phyloP scores from a whole-genome alignment of 2,888 invertebrate species.

The Drosophila kokeensis region DNA sequence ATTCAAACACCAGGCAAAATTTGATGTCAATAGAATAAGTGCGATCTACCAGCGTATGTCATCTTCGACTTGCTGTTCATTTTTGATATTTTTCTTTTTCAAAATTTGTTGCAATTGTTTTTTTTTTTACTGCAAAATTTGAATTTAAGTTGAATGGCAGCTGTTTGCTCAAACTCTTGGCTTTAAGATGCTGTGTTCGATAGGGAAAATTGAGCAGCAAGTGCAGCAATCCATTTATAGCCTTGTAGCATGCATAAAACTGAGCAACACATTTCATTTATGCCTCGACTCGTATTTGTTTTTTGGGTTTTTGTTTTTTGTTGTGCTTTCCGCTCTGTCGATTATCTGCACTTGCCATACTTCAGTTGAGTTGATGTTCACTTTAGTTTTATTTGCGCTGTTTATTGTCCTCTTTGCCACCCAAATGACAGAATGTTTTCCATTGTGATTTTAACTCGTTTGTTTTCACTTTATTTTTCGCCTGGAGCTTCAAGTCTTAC shows the following conservation, averaged over 20 bases:
- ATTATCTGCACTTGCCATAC: conserved; percentile 30
- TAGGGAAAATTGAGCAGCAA: too few species aligned
- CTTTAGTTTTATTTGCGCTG: conserved; percentile 19
- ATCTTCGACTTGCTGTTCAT: rapidly evolving
- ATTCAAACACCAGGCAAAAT: not conserved
- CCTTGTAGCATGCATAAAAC: not conserved
- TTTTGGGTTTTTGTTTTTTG: not conserved
- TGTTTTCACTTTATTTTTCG: conserved; percentile 2
- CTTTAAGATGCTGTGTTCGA: not conserved
- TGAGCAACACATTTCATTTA: conserved; percentile 22
- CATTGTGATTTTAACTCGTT: conserved; percentile 7
- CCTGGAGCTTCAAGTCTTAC: not conserved
- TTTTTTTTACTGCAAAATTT: not conserved
- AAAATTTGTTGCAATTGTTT: not conserved
- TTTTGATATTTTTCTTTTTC: not conserved
- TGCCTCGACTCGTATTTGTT: not conserved
- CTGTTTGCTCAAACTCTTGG: not conserved
- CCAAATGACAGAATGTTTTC: not conserved
- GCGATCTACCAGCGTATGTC: rapidly evolving
- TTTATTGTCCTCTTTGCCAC: not conserved
- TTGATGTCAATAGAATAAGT: not conserved
- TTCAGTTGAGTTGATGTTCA: conserved; percentile 16
- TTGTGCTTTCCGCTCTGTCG: conserved; percentile 11
- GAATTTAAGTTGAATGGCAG: not conserved
- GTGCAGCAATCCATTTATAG: conserved; percentile 12